Base-by-base conservation (phyloP, 2,888 invertebrate genomes). In the Apodemia zela region DNA sequence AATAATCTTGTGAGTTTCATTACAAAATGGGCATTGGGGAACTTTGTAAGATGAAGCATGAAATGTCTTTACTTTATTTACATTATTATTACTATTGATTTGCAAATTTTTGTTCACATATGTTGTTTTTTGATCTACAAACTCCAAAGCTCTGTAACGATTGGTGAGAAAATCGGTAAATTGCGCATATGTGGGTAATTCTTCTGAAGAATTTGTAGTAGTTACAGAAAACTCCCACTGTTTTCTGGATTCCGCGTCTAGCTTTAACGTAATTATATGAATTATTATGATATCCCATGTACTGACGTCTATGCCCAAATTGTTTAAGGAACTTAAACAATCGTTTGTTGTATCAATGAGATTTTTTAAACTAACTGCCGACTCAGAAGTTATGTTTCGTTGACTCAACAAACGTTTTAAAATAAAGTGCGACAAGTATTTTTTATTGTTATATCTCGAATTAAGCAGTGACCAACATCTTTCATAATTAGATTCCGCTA, bases 391-490 rank as follows among this genome's bases (percentile, higher is more conserved):
- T 45, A 45, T 29, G 15, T 57, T 57, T 33, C 15, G 29, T 57
- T 57, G 57, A 15, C 29, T 57, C 6, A 57, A 21, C 1, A 57
- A 25, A 29, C 57, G 57, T 57, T 57, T 57, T 57, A 57, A 57
- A 29, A 57, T 57, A 13, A 57, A 57, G 6, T 57, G 57, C 15
- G 57, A 29, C 6, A 57, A 57, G 6, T 57, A 57, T 45, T 57
- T 29, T 57, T 57, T 57, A 57, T 57, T 57, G 15, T 57, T 57
- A 5, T 13, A 57, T 15, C 57, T 57, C 13, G 57, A 25, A 29
- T 57, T 21, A 57, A 57, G 57, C 25, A 57, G 29, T 6, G 57
- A 57, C 57, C 57, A 57, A 57, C 57, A 57, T 29, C 57, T 29
- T 25, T 57, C 57, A 29, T 57, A 57, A 13, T 57, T 57, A 6